Evolutionary conservation across 1,140 invertebrate genomes (phyloP).

Genomic region (Panagrolaimus sp.): DNA sequence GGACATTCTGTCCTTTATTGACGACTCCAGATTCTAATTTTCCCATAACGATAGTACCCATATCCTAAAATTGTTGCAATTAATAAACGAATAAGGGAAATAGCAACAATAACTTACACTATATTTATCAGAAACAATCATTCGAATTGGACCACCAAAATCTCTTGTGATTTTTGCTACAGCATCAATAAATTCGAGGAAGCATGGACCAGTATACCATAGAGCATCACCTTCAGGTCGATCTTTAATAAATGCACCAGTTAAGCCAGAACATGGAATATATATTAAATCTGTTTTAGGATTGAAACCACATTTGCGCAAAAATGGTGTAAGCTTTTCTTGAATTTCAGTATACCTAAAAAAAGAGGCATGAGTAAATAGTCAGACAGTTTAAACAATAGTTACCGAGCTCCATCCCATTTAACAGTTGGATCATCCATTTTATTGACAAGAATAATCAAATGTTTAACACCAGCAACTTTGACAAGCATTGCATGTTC

Average conservation of each 20-base stretch:
- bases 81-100: background rate
- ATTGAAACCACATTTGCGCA: slow-evolving; percentile 94
- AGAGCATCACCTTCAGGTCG: slow-evolving; percentile 27
- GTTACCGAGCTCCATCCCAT: slow-evolving; percentile 88
- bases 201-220: slow-evolving; percentile 72
- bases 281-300: slow-evolving; percentile 91
- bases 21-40: slow-evolving; percentile 94
- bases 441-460: slow-evolving; percentile 97
- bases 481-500: slow-evolving; percentile 99
- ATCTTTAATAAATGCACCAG: slow-evolving; percentile 63
- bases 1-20: slow-evolving; percentile 78
- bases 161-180: slow-evolving; percentile 82
- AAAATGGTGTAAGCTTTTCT: slow-evolving; percentile 90
- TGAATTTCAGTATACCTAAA: slow-evolving; percentile 68
- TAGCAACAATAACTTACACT: slow-evolving; percentile 63
- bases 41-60: slow-evolving; percentile 97
- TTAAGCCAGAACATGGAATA: slow-evolving; percentile 93
- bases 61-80: slow-evolving; percentile 73
- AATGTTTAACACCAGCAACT: slow-evolving; percentile 94
- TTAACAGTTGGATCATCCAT: slow-evolving; percentile 99
- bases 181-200: slow-evolving; percentile 88
- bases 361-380: too few relatives aligned
- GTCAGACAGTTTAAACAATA: too few relatives aligned
- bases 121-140: slow-evolving; percentile 97
- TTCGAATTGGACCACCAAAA: slow-evolving; percentile 85